Conservation (phyloP, 2,888 invertebrate species). For the Leucophenga montana region DNA sequence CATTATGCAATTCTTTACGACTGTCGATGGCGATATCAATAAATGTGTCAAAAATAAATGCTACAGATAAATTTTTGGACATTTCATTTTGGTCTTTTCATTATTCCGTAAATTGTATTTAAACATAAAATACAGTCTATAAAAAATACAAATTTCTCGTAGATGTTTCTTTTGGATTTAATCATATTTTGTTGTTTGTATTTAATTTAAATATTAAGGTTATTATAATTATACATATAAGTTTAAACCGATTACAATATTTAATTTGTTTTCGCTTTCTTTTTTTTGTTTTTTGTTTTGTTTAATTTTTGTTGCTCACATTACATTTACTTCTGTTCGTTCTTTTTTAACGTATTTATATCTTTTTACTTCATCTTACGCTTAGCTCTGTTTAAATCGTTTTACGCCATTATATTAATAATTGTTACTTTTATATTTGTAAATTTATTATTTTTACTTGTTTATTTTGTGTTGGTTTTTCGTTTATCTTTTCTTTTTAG, state of each 20-base stretch:
- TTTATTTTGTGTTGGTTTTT: constrained; percentile 43
- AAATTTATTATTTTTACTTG: constrained; percentile 60
- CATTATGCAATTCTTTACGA: too few species aligned
- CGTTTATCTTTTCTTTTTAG: constrained; percentile 39
- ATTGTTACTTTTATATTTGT: constrained; percentile 66
- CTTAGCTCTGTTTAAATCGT: constrained; percentile 65
- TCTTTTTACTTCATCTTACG: constrained; percentile 40
- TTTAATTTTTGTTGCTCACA: constrained; percentile 40
- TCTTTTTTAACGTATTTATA: not conserved
- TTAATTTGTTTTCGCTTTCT: constrained; percentile 47
- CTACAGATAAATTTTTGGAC: too few species aligned
- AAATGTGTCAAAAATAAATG: too few species aligned
- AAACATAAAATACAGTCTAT: too few species aligned
- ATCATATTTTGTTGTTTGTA: constrained; percentile 71
- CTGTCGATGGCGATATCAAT: too few species aligned
- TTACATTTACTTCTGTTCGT: constrained; percentile 34
- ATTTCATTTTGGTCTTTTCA: too few species aligned
- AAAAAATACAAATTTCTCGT: constrained; percentile 37
- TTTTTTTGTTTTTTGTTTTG: constrained; percentile 47
- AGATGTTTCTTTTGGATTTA: constrained; percentile 64
- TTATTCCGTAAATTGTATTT: too few species aligned
- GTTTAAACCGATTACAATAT: constrained; percentile 72
- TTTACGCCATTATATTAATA: constrained; percentile 65
- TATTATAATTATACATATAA: constrained; percentile 71
- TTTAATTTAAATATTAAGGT: constrained; percentile 73